Evolutionary conservation across 1,140 invertebrate species (phyloP), one percentile per base, ranked within the genome.

Genomic region (Drepana arcuata): DNA sequence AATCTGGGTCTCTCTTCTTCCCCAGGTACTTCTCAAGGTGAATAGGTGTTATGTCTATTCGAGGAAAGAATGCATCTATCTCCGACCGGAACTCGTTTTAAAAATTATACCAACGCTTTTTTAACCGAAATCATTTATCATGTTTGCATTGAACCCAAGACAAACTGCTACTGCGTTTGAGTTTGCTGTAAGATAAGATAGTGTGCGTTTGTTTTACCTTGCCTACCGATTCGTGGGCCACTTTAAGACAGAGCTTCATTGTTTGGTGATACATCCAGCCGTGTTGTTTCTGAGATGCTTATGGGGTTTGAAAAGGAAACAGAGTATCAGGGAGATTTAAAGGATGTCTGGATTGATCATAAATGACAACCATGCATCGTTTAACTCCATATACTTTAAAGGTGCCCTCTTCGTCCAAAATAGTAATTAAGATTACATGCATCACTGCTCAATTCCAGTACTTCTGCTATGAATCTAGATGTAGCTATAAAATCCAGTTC

Each of bases 21-120:
- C 71, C 63, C 77, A 81, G 77, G 77, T 81, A 81, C 77, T 81
- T 81, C 77, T 81, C 77, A 78, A 81, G 74, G 77, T 81, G 71
- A 79, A 79, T 79, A 78, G 72, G 72, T 81, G 67, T 71, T 77
- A 68, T 71, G 53, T 71, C 53, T 71, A 74, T 72, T 53, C 61
- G 64, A 68, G 67, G 61, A 70, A 62, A 53, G 59, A 73, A 63
- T 57, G 54, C 66, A 56, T 63, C 60, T 56, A 55, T 52, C 65
- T 56, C 49, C 63, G 41, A 81, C 77, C 72, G 77, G 72, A 79
- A 73, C 70, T 73, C 66, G 61, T 67, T 71, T n/a, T 66, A 68
- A 41, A 72, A 74, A 74, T 68, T 68, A 72, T 58, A 70, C 61
- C 65, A 68, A 66, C 70, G 54, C 56, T 73, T 79, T 72, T 80